Evolutionary conservation across 2,888 invertebrate genomes (phyloP), one percentile per base, ranked within the genome.

Genomic region (Geophilus truncorum): DNA sequence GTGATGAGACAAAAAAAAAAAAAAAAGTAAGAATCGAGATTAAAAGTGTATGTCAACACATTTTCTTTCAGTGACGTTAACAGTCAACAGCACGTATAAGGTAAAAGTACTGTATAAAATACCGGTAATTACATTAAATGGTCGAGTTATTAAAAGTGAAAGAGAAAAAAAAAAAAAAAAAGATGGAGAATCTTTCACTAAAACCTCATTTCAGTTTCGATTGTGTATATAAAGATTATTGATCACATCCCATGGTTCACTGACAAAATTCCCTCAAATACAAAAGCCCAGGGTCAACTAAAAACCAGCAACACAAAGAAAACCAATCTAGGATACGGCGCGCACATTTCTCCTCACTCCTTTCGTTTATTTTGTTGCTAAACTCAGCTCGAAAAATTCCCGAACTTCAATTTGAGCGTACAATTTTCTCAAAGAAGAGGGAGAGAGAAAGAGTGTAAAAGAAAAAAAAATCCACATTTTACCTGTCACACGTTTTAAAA

Each of bases 231-330:
- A 62, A 62, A 62, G 62, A 62, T 62, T 62, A 62, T 62, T 62
- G 62, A 62, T 62, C 62, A 62, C 62, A 62, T 62, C 62, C 28
- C 62, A 62, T 62, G 10, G 62, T 62, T 62, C 62, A 62, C 62
- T 62, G 62, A 62, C 62, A 62, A 62, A 62, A 62, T 62, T 62
- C 62, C 25, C 62, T 62, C 62, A 62, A 62, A 62, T 62, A 62
- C 62, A 62, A 62, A 62, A 62, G 62, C 62, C 62, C 62, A 62
- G 62, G 62, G 62, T 62, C 62, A 62, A 62, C 62, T 62, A 62
- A 62, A 62, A 62, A 25, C 62, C 62, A 62, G 62, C 62, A 62
- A 62, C 62, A 62, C 62, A 62, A 62, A 62, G 62, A 62, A 62
- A 62, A 62, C 62, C 62, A 62, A 62, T 62, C 62, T 62, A 62